Base-by-base conservation (phyloP, 2,888 invertebrate genomes). In the Eupithecia insigniata region DNA sequence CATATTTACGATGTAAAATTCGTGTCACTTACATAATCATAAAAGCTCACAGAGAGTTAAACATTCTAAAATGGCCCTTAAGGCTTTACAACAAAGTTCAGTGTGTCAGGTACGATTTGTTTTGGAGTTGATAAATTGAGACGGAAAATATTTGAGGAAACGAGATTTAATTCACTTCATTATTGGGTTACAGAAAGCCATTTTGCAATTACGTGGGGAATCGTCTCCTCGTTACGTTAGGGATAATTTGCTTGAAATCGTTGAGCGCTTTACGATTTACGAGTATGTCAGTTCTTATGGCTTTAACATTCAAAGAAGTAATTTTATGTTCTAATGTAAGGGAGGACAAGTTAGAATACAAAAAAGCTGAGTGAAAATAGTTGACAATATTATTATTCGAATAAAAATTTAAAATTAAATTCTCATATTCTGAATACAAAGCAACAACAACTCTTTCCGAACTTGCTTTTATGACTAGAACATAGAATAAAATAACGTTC, bases 1-100 rank as follows among this genome's bases (percentile, higher is more conserved):
- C 43, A 58, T 70, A 72, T 74, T 76, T 73, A 74, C 74, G 75
- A 75, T 68, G 66, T 66, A 55, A 72, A 74, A 76, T 74, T 77
- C 71, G 76, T 72, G 71, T 72, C 69, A 64, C 74, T 46, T 71
- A 70, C 60, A 67, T 55, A 66, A 71, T 64, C 66, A 55, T 73
- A 74, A 71, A 72, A 66, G 51, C 36, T 71, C 7, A n/a, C 46
- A n/a, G n/a, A 46, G 0, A 8, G 16, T 51, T 26, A 16, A 18
- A 12, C 43, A 36, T 61, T 46, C 51, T 12, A 75, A 71, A 58
- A 67, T n/a, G 22, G 39, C 22, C 28, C 28, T 60, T 67, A 68
- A 1, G 1, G 3, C 67, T 60, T 34, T 34, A 26, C 22, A 32
- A 66, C 60, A 77, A 39, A 67, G 68, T 39, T 30, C 58, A 43